Evolutionary conservation across 1,140 invertebrate species (phyloP).

Genomic region (Drosophila kepulauana): DNA sequence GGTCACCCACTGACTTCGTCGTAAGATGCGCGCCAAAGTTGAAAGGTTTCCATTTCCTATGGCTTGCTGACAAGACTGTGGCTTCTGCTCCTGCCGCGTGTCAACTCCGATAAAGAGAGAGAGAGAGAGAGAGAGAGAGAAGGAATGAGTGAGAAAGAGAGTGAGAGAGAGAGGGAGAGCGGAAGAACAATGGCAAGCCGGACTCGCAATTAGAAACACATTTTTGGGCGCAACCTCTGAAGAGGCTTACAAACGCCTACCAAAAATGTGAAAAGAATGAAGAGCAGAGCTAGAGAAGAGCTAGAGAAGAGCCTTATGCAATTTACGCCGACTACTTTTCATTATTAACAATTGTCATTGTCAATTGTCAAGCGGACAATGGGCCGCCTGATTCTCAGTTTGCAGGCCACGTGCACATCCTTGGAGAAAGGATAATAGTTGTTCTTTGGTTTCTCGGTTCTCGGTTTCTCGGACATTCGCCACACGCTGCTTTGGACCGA

Average conservation of each 20-base stretch:
- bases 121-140: not conserved
- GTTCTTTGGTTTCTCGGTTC: constrained; percentile 23
- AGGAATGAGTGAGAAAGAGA: not conserved
- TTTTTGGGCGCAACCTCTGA: constrained; percentile 75
- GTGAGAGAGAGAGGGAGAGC: not conserved
- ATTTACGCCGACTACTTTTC: constrained; percentile 74
- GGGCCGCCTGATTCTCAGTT: constrained; percentile 36
- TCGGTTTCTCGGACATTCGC: constrained; percentile 70
- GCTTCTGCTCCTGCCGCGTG: constrained; percentile 74
- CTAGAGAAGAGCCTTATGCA: constrained; percentile 62
- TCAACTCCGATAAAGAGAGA: constrained; percentile 9
- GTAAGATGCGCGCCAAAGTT: constrained; percentile 59
- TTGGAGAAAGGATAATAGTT: constrained; percentile 41
- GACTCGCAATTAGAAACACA: constrained; percentile 62
- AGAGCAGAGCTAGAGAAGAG: not conserved
- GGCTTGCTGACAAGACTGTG: constrained; percentile 52
- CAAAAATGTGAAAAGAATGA: constrained; percentile 48
- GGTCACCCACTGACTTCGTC: constrained; percentile 68
- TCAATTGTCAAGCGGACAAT: constrained; percentile 55
- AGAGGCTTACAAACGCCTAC: constrained; percentile 77
- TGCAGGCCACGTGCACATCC: constrained; percentile 53
- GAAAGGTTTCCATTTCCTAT: constrained; percentile 48
- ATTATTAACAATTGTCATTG: constrained; percentile 62
- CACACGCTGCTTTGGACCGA: constrained; percentile 55
- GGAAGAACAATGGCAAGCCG: not conserved